Evolutionary conservation across 2,797 vertebrate genomes (phyloP).

Genomic region (Megaceryle alcyon): DNA sequence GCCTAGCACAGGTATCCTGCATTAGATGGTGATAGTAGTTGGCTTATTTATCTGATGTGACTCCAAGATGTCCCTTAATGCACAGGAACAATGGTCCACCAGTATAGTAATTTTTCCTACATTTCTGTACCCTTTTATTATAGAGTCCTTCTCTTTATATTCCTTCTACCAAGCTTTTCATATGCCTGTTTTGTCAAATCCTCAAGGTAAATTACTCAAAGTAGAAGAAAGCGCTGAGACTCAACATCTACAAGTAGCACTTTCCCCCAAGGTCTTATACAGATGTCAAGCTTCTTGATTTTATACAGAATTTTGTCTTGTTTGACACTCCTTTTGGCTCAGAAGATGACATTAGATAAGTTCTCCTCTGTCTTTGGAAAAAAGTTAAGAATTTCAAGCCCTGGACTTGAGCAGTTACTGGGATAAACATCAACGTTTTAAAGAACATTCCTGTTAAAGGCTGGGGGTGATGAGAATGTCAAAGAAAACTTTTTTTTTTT

Average conservation of each 20-base stretch:
- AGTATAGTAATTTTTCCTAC: not conserved
- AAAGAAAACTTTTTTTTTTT: not conserved
- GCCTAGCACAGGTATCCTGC: not conserved
- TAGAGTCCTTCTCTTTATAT: not conserved
- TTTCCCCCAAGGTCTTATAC: not conserved
- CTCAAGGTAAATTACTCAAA: constrained; percentile 23
- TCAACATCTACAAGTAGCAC: not conserved
- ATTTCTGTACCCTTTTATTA: not conserved
- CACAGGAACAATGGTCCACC: not conserved
- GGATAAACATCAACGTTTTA: not conserved
- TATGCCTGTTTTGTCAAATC: not conserved
- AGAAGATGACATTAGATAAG: not conserved
- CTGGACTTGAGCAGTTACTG: not conserved
- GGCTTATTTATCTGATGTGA: not conserved
- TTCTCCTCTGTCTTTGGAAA: not conserved
- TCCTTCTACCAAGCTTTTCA: not conserved
- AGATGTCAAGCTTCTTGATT: not conserved
- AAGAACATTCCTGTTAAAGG: not conserved
- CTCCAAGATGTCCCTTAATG: not conserved
- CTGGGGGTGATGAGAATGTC: not conserved
- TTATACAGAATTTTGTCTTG: not conserved
- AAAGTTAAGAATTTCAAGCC: not conserved
- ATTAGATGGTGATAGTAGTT: not conserved
- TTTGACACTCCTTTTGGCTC: constrained; percentile 14
- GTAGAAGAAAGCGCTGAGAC: not conserved